phyloP scores from a whole-genome alignment of 1,140 invertebrate genomes.

The Formica exsecta region DNA sequence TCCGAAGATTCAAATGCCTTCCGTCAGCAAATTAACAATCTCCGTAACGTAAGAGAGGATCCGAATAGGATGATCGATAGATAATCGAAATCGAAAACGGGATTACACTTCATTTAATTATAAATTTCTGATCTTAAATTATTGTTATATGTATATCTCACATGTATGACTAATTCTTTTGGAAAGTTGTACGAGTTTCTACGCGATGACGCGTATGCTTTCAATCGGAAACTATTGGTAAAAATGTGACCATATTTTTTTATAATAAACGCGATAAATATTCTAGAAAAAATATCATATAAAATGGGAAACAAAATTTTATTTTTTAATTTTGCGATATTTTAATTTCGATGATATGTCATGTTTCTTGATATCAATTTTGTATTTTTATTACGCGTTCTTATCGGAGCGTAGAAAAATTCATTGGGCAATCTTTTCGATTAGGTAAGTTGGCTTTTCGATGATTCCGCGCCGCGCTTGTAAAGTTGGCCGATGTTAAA shows the following conservation, averaged over 20 bases:
- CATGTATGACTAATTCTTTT: not conserved
- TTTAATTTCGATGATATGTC: not conserved
- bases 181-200: not conserved
- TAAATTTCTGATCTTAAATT: not conserved
- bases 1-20: slow-evolving; percentile 50
- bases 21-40: slow-evolving; percentile 48
- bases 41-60: not conserved
- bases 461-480: slow-evolving; percentile 18
- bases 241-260: not conserved
- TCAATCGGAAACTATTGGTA: not conserved
- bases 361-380: not conserved
- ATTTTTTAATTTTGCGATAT: not conserved
- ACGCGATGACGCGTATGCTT: not conserved
- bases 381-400: not conserved
- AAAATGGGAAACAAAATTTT: not conserved
- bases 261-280: not conserved
- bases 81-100: not conserved
- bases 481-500: slow-evolving; percentile 66
- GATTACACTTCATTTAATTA: not conserved
- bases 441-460: slow-evolving; percentile 1
- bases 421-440: not conserved
- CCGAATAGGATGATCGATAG: not conserved
- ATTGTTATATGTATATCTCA: not conserved
- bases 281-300: not conserved
- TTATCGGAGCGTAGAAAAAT: slow-evolving; percentile 5